Percentiles rank a stretch among this genome's conserved stretches.
phyloP scores from a whole-genome alignment of 1,140 invertebrate species.

The Drosophila tropicalis region DNA sequence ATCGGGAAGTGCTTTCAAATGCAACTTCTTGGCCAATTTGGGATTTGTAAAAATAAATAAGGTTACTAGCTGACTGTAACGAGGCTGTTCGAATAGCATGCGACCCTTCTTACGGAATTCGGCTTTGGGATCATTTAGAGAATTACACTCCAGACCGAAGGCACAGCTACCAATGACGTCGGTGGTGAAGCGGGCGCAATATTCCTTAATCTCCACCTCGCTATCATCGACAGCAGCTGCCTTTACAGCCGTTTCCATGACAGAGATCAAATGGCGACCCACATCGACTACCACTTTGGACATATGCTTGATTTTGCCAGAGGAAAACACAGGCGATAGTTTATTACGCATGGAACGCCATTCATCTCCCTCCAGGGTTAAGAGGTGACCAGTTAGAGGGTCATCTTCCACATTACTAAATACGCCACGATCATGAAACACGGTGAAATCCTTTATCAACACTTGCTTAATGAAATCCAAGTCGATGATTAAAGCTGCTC shows the following conservation, averaged over 20 bases:
- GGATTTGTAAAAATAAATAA: constrained; percentile 56
- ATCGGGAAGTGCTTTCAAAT: constrained; percentile 61
- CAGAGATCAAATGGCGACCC: constrained; percentile 51
- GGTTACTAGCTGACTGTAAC: constrained; percentile 39
- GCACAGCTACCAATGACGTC: constrained; percentile 85
- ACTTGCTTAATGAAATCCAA: constrained; percentile 70
- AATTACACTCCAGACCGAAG: constrained; percentile 84
- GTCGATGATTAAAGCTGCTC: constrained; percentile 50
- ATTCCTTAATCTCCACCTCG: constrained; percentile 85
- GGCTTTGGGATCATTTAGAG: constrained; percentile 82
- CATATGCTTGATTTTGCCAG: constrained; percentile 86
- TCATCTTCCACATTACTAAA: constrained; percentile 84
- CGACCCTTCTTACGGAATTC: constrained; percentile 83
- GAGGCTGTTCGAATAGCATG: constrained; percentile 52
- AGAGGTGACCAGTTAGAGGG: constrained; percentile 84
- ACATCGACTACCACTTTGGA: constrained; percentile 76
- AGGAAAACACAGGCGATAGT: constrained; percentile 85
- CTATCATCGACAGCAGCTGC: constrained; percentile 63
- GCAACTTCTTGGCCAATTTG: constrained; percentile 47
- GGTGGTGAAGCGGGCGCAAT: constrained; percentile 86
- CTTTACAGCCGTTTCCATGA: constrained; percentile 35
- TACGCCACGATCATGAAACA: constrained; percentile 82
- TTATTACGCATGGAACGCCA: constrained; percentile 85
- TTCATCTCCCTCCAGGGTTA: constrained; percentile 83
- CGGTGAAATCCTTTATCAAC: constrained; percentile 75